Evolutionary conservation across 2,888 invertebrate species (phyloP).

Genomic region (Scaptomyza polygonia): DNA sequence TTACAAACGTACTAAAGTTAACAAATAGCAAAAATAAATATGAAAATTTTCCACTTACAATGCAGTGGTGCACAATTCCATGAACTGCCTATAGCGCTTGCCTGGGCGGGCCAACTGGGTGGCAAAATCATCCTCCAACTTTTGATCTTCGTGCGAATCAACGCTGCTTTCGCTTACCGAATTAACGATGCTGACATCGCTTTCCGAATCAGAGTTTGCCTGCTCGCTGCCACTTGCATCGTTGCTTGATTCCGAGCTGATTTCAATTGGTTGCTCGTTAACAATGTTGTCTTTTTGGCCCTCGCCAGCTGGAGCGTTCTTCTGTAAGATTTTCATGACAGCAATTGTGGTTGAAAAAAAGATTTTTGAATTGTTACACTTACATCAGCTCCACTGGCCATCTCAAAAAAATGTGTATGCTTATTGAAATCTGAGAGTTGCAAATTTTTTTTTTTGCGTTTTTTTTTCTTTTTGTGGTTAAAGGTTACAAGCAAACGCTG

Average conservation of each 20-base stretch:
- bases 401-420: constrained; percentile 9
- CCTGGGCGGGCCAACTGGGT: constrained; percentile 15
- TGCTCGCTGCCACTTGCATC: constrained; percentile 16
- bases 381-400: constrained; percentile 48
- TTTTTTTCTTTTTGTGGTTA: not conserved
- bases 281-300: constrained; percentile 22
- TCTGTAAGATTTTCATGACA: constrained; percentile 12
- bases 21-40: too few relatives aligned
- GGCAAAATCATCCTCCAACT: constrained; percentile 24
- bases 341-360: not conserved
- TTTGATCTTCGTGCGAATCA: constrained; percentile 16
- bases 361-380: not conserved
- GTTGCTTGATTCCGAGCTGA: constrained; percentile 44
- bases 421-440: constrained; percentile 6
- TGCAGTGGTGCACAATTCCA: constrained; percentile 41
- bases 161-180: constrained; percentile 21
- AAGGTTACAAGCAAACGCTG: not conserved
- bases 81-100: constrained; percentile 34
- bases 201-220: constrained; percentile 2
- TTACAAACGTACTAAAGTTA: too few relatives aligned
- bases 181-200: constrained; percentile 22
- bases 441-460: not conserved
- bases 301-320: constrained; percentile 34
- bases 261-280: constrained; percentile 48
- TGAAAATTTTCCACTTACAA: constrained; percentile 31